Evolutionary conservation across 2,797 vertebrate species (phyloP).

Genomic region (Periophthalmus magnuspinnatus): DNA sequence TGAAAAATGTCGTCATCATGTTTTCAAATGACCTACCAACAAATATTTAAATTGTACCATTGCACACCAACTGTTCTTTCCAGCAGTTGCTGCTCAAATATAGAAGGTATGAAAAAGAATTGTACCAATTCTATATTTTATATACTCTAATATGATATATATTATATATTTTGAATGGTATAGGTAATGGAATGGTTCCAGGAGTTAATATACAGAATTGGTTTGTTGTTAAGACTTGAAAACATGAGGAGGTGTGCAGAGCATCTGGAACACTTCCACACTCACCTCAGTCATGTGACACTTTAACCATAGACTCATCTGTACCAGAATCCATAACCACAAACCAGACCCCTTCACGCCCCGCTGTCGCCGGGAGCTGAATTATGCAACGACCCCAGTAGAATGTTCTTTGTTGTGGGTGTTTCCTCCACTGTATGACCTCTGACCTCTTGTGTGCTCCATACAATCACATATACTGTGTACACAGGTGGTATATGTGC

Average conservation of each 20-base stretch:
- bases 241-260: slow-evolving; percentile 75
- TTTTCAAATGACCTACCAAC: slow-evolving; percentile 79
- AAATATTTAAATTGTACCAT: slow-evolving; percentile 75
- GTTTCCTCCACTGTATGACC: slow-evolving; percentile 79
- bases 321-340: slow-evolving; percentile 37
- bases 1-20: slow-evolving; percentile 74
- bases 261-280: slow-evolving; percentile 69
- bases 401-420: slow-evolving; percentile 82
- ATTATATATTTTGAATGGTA: slow-evolving; percentile 86
- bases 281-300: slow-evolving; percentile 64
- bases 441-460: slow-evolving; percentile 68
- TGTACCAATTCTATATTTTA: slow-evolving; percentile 85
- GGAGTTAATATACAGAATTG: slow-evolving; percentile 75
- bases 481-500: slow-evolving; percentile 34
- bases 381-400: slow-evolving; percentile 85
- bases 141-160: slow-evolving; percentile 82
- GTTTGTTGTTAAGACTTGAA: slow-evolving; percentile 77
- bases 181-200: slow-evolving; percentile 80
- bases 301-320: slow-evolving; percentile 54
- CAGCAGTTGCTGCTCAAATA: slow-evolving; percentile 78
- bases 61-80: slow-evolving; percentile 75
- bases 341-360: slow-evolving; percentile 78
- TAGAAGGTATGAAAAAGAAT: slow-evolving; percentile 79
- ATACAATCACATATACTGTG: slow-evolving; percentile 47
- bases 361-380: slow-evolving; percentile 74